Conservation (phyloP, 2,888 invertebrate genomes). For the Trachelus stipa region DNA sequence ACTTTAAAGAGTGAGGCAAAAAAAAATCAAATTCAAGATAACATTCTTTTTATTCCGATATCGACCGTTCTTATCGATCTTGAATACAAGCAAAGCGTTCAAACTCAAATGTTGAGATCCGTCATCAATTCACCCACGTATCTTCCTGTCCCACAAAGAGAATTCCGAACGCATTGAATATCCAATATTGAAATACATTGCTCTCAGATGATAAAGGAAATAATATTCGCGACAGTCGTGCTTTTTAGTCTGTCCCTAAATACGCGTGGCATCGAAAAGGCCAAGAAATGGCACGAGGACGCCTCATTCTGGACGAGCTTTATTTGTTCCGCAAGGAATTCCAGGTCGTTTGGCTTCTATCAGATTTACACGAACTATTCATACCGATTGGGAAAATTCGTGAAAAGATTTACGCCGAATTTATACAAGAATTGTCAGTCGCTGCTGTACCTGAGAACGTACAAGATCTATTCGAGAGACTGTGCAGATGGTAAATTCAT, state of each 20-base stretch:
- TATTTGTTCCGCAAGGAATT: background rate
- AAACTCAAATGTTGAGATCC: background rate
- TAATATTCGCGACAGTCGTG: background rate
- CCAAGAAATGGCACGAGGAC: background rate
- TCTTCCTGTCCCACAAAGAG: background rate
- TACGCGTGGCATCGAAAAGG: background rate
- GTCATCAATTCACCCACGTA: background rate
- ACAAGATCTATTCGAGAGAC: background rate
- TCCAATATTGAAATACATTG: background rate
- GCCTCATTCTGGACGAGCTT: background rate
- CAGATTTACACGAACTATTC: background rate
- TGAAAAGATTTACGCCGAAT: background rate
- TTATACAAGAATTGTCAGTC: background rate
- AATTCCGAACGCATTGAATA: background rate
- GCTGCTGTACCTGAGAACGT: background rate
- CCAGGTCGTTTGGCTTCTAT: background rate
- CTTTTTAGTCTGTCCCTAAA: background rate
- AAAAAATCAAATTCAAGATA: slow-evolving; percentile 27
- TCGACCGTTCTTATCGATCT: background rate
- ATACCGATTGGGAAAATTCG: background rate
- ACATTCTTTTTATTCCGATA: slow-evolving; percentile 34
- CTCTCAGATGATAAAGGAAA: background rate
- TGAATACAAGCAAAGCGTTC: background rate
- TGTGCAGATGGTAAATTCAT: background rate
- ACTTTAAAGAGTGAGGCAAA: slow-evolving; percentile 15